These are phyloP conservation scores for Pheosia gnoma DNA, from an alignment of 2,888 invertebrate genomes.

Conservation along the genomic window DNA sequence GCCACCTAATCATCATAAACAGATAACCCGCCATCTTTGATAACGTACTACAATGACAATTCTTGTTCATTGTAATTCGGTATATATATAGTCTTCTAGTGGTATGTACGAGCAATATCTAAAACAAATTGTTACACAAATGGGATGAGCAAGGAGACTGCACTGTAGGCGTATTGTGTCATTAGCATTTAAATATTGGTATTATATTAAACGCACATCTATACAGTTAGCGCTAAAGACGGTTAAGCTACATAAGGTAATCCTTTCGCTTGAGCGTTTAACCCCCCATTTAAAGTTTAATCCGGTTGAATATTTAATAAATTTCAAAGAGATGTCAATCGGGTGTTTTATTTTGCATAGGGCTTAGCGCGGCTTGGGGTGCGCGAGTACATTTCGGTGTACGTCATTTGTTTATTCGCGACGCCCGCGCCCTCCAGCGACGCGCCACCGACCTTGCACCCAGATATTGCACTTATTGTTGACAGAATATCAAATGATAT, in stretches of 20 bases:
- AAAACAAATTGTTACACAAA: too few species aligned
- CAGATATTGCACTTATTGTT: conserved; percentile 70
- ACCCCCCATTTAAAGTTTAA: conserved; percentile 77
- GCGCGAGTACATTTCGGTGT: conserved; percentile 82
- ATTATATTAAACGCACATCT: not conserved
- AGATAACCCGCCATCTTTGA: conserved; percentile 74
- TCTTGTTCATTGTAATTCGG: conserved; percentile 20
- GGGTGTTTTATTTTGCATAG: conserved; percentile 84
- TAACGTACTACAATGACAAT: conserved; percentile 47
- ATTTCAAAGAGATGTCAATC: conserved; percentile 83
- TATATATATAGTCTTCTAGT: too few species aligned
- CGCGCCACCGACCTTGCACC: conserved; percentile 30
- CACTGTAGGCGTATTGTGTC: too few species aligned
- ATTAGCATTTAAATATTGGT: not conserved
- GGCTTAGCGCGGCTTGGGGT: conserved; percentile 69
- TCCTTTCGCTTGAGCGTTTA: conserved; percentile 80
- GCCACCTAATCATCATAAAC: conserved; percentile 82
- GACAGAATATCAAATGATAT: conserved; percentile 77
- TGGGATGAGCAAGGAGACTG: too few species aligned
- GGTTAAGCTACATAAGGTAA: conserved; percentile 49
- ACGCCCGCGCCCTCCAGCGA: conserved; percentile 22
- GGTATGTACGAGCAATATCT: too few species aligned
- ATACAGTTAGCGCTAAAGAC: conserved; percentile 17
- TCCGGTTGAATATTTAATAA: conserved; percentile 82
- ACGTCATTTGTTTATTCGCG: conserved; percentile 78